A percentile compares a stretch with the other conserved stretches of the same genome.
Conservation (phyloP, 2,888 invertebrate species). For the Nomada goodeniana region DNA sequence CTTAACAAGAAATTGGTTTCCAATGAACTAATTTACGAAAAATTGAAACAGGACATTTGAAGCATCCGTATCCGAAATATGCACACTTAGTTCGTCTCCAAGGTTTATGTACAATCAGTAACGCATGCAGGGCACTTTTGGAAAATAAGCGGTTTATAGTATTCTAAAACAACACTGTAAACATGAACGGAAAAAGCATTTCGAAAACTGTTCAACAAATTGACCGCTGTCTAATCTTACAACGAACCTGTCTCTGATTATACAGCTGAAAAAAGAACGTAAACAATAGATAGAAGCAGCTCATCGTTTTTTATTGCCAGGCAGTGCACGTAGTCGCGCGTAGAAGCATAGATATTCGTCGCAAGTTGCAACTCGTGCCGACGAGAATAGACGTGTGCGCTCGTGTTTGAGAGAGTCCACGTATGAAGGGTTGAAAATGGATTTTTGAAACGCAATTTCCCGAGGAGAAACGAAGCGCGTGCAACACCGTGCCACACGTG, state of each 20-base stretch:
- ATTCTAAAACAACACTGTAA: no score
- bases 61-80: no score
- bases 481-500: constrained; percentile 44
- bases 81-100: no score
- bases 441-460: constrained; percentile 76
- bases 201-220: background rate
- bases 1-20: no score
- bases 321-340: constrained; percentile 44
- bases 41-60: no score
- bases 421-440: constrained; percentile 74
- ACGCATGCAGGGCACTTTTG: no score
- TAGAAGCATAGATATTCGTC: constrained; percentile 51
- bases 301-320: constrained; percentile 41
- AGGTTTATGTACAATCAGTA: no score
- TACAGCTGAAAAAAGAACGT: constrained; percentile 18
- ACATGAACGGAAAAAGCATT: no score
- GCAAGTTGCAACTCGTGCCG: constrained; percentile 58
- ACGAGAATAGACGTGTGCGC: constrained; percentile 30
- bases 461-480: constrained; percentile 76
- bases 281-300: constrained; percentile 41
- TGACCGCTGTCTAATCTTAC: background rate
- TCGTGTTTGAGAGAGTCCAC: constrained; percentile 59
- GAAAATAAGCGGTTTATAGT: no score
- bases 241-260: background rate
- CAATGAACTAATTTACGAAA: no score